Percentiles rank a stretch among this genome's conserved stretches.
Conservation (phyloP, 2,797 vertebrate genomes). For the Pitangus sulphuratus region DNA sequence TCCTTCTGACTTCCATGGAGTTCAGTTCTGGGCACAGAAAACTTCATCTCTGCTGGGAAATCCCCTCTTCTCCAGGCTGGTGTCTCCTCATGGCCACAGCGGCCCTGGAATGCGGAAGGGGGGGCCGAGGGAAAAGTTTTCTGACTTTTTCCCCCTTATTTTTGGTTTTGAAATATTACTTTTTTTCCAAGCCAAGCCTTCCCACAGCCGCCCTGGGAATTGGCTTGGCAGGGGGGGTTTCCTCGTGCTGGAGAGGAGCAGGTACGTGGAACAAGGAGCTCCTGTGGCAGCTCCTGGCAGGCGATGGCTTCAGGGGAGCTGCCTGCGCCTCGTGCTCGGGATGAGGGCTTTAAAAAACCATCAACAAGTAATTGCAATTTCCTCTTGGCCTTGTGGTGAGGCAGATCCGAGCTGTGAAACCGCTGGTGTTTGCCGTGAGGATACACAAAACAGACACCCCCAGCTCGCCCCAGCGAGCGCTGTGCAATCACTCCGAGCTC, state of each 20-base stretch:
- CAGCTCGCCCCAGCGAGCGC: neutral
- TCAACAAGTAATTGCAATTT: slow-evolving; percentile 16
- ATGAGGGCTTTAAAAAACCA: slow-evolving; percentile 22
- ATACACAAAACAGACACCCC: neutral
- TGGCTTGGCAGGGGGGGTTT: neutral
- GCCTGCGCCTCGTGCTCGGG: neutral
- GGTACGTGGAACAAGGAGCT: neutral
- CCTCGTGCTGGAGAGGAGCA: neutral
- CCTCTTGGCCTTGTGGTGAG: neutral
- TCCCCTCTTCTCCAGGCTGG: neutral
- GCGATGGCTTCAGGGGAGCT: neutral
- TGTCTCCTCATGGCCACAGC: neutral
- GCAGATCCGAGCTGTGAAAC: slow-evolving; percentile 1
- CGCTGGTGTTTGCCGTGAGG: neutral
- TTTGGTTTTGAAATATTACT: neutral
- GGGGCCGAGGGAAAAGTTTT: neutral
- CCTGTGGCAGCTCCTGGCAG: neutral
- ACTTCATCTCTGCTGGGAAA: neutral
- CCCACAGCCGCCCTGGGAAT: neutral
- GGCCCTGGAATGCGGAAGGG: neutral
- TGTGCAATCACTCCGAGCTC: neutral
- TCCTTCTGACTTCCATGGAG: accelerated
- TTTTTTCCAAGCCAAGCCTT: neutral
- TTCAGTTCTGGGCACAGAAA: neutral
- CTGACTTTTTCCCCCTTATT: neutral